Percentiles rank a stretch among this genome's conserved stretches.
phyloP scores from a whole-genome alignment of 2,113 vertebrate genomes.

The Tupaia tana region DNA sequence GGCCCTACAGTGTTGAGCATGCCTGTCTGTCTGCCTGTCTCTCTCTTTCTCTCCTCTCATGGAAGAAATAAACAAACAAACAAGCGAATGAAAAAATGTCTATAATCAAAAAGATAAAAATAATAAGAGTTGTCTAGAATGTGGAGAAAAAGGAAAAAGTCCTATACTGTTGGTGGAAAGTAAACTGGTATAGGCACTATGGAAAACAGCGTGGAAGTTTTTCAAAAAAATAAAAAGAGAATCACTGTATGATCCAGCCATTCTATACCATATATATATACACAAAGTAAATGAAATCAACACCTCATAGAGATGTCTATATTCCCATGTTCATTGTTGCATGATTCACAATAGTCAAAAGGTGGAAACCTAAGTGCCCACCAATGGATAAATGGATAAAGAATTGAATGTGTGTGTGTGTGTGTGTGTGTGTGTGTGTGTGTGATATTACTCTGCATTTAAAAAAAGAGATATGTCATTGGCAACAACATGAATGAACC shows the following conservation, averaged over 20 bases:
- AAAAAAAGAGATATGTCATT: not conserved
- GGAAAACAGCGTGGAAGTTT: not conserved
- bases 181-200: not conserved
- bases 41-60: no score
- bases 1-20: no score
- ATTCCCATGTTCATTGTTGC: not conserved
- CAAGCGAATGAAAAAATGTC: no score
- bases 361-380: not conserved
- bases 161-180: not conserved
- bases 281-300: not conserved
- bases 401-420: not conserved
- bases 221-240: not conserved
- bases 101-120: not conserved
- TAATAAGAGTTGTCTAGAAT: not conserved
- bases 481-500: not conserved
- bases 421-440: no score
- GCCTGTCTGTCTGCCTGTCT: no score
- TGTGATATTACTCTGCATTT: not conserved
- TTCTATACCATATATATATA: not conserved
- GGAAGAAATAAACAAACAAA: no score
- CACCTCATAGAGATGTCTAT: not conserved
- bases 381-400: not conserved
- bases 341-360: not conserved
- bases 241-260: not conserved
- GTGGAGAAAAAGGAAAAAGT: not conserved